Base-by-base conservation (phyloP, 2,888 invertebrate species). In the Leucozona laternaria region DNA sequence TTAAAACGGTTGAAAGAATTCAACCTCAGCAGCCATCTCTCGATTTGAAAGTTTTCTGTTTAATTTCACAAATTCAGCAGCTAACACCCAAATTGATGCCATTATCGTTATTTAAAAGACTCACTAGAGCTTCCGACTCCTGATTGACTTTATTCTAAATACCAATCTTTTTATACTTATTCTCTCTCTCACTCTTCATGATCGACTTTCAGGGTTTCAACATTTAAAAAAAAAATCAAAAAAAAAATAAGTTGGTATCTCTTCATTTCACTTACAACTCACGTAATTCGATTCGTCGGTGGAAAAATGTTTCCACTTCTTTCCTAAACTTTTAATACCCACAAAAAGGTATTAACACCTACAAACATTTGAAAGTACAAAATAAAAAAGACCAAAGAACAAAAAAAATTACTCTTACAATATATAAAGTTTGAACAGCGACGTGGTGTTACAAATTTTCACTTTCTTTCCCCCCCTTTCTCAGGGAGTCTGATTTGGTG, bases 321-420 rank as follows among this genome's bases (percentile, higher is more conserved):
- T 81, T 79, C 50, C 62, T 66, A 79, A 82, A 78, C 82, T 82
- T 70, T 86, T 78, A 86, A 86, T 82, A 86, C 78, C 82, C 82
- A 70, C 86, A 82, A 82, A 86, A 82, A 82, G 86, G 86, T 82
- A 86, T 86, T 86, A 82, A 86, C 86, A 86, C 86, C 86, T 86
- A 81, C 75, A 76, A 86, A 64, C 77, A 81, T 81, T 79, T 82
- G 68, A 76, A 72, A 79, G 48, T 31, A 62, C 37, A 77, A 68
- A 66, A 34, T 1, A 8, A 31, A 43, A 45, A 43, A 43, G 55
- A 37, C 37, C 5, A 10, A 31, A 13, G 22, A n/a, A 37, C 3
- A n/a, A 66, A 76, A 34, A 55, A 53, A 76, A 50, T 28, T 73
- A 37, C 22, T 68, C 10, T 22, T 53, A 48, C 48, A 15, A 50